Base-by-base conservation (phyloP, 2,797 vertebrate species). In the Acanthopagrus latus region DNA sequence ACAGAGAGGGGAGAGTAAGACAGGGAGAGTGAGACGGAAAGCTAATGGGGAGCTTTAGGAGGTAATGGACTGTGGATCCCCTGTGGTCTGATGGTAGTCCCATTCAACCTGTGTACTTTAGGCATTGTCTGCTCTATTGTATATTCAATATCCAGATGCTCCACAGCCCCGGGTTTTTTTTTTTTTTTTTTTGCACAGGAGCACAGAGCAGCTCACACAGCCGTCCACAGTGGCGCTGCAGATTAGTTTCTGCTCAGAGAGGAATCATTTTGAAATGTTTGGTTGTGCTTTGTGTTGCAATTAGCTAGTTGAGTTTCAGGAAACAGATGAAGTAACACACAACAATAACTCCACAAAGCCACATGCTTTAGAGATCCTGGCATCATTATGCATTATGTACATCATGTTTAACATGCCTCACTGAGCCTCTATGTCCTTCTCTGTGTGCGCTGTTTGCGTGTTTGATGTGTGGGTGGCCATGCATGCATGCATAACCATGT, bases 21-120 rank as follows among this genome's bases (percentile, higher is more conserved):
- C 72, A 55, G 50, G 8, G 62, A 69, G 74, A 71, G 64, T 71
- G 82, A 88, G 86, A 88, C 80, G 3, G 84, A 48, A 54, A 77
- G 82, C 87, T 89, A 91, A 92, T 91, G 85, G 84, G 80, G 44
- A 83, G 81, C 83, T 88, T 93, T 87, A 80, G 88, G 50, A 89
- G 86, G 86, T 93, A 93, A 94, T 94, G 92, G 90, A 90, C 88
- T 90, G 86, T 86, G 74, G 84, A 85, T 93, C 87, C 88, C 91
- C 73, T 88, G 89, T 80, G 88, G 87, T 81, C 82, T 81, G 81
- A 90, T 69, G 80, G 69, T 71, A 60, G 79, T 86, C 86, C 80
- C 78, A 80, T 88, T 91, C 87, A 84, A 80, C 84, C 83, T 82
- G 86, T 88, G 83, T 85, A 86, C 90, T 92, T 88, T 64, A 83